Evolutionary conservation across 2,888 invertebrate genomes (phyloP).

Genomic region (Kryphioiulus occultus): DNA sequence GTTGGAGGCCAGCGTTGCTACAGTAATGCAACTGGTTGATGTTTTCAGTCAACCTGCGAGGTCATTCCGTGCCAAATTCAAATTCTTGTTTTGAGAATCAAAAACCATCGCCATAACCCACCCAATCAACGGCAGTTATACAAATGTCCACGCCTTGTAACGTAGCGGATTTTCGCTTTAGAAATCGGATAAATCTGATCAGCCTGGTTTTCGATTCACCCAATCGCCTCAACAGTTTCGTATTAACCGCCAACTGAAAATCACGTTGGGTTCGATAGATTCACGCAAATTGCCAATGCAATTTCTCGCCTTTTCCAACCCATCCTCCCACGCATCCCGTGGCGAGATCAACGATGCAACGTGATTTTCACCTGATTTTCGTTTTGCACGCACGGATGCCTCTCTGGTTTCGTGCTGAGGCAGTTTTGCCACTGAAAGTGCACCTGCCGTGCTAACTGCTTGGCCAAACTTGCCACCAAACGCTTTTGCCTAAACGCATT

Average conservation of each 20-base stretch:
- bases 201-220: neutral
- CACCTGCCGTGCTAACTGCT: neutral
- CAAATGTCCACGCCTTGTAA: neutral
- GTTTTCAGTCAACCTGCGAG: no score
- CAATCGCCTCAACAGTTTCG: neutral
- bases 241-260: neutral
- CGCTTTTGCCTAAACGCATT: neutral
- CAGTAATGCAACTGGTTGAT: no score
- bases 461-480: neutral
- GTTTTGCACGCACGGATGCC: neutral
- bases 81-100: neutral
- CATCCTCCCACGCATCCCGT: neutral
- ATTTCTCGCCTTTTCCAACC: neutral
- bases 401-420: neutral
- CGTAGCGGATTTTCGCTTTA: neutral
- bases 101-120: neutral
- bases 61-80: no score
- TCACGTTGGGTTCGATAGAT: neutral
- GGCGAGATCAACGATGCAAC: constrained; percentile 2
- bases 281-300: neutral
- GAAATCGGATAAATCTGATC: no score
- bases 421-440: neutral
- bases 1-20: no score
- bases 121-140: neutral
- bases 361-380: constrained; percentile 21